Percentiles rank a stretch among this genome's conserved stretches.
phyloP scores from a whole-genome alignment of 1,140 invertebrate genomes.

The Drosophila ogumai region DNA sequence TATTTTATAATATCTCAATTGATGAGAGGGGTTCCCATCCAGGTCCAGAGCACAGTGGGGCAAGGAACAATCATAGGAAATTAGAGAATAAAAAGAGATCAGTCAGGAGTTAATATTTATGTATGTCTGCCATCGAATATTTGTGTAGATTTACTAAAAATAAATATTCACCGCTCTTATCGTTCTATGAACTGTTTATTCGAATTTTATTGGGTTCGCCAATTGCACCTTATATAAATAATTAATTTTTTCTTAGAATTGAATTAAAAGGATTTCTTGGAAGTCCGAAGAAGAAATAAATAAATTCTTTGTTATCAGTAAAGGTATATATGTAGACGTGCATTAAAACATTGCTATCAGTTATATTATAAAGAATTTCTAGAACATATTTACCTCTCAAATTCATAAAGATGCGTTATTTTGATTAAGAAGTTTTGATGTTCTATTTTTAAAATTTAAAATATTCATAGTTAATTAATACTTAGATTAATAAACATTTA shows the following conservation, averaged over 20 bases:
- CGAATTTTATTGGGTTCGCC: background rate
- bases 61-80: background rate
- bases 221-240: background rate
- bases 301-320: background rate
- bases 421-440: background rate
- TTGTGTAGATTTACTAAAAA: background rate
- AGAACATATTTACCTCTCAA: background rate
- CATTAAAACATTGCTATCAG: background rate
- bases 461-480: too few species aligned
- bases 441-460: background rate
- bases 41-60: constrained; percentile 42
- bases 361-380: background rate
- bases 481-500: background rate
- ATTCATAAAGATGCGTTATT: background rate
- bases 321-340: too few species aligned
- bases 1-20: constrained; percentile 81
- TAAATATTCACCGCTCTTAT: background rate
- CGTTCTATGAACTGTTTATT: too few species aligned
- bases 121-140: background rate
- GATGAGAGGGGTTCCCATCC: constrained; percentile 41
- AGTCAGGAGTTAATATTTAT: too few species aligned
- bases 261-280: background rate
- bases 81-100: constrained; percentile 28
- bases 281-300: background rate
- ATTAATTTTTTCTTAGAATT: background rate